Evolutionary conservation across 2,888 invertebrate species (phyloP), one percentile per base, ranked within the genome.

Genomic region (Melieria picta): DNA sequence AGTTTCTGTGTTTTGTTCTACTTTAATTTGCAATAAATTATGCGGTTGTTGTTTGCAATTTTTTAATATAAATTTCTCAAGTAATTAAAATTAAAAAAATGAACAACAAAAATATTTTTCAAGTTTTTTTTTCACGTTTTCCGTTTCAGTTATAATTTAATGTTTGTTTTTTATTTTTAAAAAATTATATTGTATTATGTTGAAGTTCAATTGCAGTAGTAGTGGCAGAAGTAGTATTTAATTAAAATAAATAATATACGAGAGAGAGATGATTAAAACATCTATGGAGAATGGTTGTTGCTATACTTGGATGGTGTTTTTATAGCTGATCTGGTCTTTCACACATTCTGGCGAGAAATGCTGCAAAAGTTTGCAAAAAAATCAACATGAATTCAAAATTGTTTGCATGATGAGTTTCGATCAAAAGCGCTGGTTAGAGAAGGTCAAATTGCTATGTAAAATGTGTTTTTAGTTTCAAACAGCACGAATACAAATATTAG

Each of bases 261-360:
- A 83, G 83, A 82, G 83, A 85, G 83, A 84, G 84, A 84, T 85
- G 83, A 82, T 79, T 82, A 82, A 81, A 84, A 85, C 85, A 86
- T 85, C 86, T 81, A 84, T 83, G 82, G 85, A 84, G 83, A 82
- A 84, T 83, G 82, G 82, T 80, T 83, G 80, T 80, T 80, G 84
- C 85, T 84, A 81, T 81, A 82, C 79, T 80, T 79, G 77, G 76
- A 78, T 84, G 80, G 76, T 81, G 72, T 78, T 80, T 78, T 83
- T 82, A 82, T 79, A 82, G 82, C 81, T 72, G 67, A 78, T 84
- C 80, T 79, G 88, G 88, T 87, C 90, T 90, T 83, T 91, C 92
- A 88, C 93, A 93, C 91, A 96, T 92, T 90, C 91, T 93, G 89
- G 93, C 92, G 88, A 96, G 92, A 91, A 97, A 96, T 88, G 93